Conservation (phyloP, 1,140 invertebrate genomes). For the Cherax quadricarinatus region DNA sequence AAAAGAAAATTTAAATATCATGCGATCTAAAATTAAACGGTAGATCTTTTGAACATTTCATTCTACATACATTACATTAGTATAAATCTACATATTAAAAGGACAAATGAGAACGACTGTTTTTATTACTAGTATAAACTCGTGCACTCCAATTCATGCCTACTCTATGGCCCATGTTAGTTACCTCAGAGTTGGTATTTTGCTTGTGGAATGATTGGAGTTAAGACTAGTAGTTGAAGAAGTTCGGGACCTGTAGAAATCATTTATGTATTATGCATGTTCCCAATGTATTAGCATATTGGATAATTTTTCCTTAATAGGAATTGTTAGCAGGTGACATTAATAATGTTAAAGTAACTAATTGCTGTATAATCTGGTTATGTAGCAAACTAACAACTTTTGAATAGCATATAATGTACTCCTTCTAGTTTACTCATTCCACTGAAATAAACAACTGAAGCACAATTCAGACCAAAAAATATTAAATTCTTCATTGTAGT, state of each 20-base stretch:
- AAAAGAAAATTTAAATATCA: neutral
- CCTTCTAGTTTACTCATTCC: no score
- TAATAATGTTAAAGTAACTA: neutral
- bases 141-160: constrained; percentile 11
- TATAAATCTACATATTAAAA: neutral
- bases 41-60: neutral
- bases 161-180: constrained; percentile 38
- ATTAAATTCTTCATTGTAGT: neutral
- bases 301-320: neutral
- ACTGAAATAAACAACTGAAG: no score
- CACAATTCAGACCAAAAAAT: neutral
- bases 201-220: constrained; percentile 73
- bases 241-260: constrained; percentile 72
- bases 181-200: constrained; percentile 74
- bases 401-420: no score
- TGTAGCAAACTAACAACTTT: no score
- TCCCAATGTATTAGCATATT: neutral
- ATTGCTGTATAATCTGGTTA: no score
- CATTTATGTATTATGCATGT: constrained; percentile 35
- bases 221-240: constrained; percentile 74
- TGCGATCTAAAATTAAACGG: neutral
- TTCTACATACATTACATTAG: neutral
- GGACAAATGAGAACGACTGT: neutral
- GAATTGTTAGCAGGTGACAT: neutral
- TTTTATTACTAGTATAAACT: neutral